Evolutionary conservation across 2,797 vertebrate species (phyloP).

Genomic region (Hippopotamyrus pictus): DNA sequence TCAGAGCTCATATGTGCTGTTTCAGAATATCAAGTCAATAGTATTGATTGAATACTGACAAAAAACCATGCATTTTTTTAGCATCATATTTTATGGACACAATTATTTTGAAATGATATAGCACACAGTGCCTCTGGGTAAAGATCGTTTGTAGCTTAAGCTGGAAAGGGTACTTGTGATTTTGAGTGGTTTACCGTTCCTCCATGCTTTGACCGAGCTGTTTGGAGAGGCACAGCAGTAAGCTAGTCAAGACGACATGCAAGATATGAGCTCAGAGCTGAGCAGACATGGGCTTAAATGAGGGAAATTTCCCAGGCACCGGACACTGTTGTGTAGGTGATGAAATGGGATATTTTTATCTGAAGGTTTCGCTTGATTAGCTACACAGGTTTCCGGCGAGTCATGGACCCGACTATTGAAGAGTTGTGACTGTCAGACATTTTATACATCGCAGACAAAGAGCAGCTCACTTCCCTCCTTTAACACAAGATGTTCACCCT

Average conservation of each 20-base stretch:
- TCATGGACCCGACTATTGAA: not conserved
- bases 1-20: not conserved
- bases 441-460: conserved; percentile 17
- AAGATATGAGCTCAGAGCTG: not conserved
- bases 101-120: conserved; percentile 18
- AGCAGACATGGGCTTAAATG: conserved; percentile 11
- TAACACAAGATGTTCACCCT: not conserved
- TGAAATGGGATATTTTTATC: conserved; percentile 7
- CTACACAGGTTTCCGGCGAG: not conserved
- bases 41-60: not conserved
- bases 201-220: not conserved
- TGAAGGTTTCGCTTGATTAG: conserved; percentile 20
- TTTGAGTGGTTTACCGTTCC: not conserved
- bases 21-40: conserved; percentile 6
- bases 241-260: not conserved
- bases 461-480: conserved; percentile 23
- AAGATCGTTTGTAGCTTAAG: conserved; percentile 8
- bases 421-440: not conserved
- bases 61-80: not conserved
- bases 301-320: not conserved
- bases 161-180: not conserved
- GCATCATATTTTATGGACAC: conserved; percentile 14
- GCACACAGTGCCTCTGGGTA: conserved; percentile 12
- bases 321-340: not conserved
- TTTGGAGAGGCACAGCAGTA: not conserved